Evolutionary conservation across 2,888 invertebrate genomes (phyloP), one percentile per base, ranked within the genome.

Genomic region (Ophion slaviceki): DNA sequence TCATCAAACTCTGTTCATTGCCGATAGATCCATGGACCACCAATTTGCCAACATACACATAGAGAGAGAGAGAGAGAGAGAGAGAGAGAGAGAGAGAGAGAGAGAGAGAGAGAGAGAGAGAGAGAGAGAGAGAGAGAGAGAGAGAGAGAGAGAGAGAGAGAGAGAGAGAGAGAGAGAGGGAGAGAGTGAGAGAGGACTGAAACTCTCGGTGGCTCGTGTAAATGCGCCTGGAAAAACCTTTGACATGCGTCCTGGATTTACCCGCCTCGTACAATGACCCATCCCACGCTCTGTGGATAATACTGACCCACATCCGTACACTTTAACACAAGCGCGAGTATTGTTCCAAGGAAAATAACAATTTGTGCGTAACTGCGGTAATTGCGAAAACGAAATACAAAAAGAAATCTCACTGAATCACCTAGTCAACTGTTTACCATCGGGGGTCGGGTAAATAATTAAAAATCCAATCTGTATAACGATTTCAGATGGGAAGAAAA

Each of bases 1-100:
- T 92, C 92, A 91, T 93, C 92, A 93, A 93, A 93, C 92, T 88
- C 86, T 85, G 91, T 89, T 90, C 91, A 92, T 92, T 88, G 91
- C 84, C 89, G 91, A 90, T 89, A 89, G 90, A 90, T 91, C 89
- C 88, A 88, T 89, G 90, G 89, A 91, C 90, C 90, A 89, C 90
- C 91, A 90, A 92, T 90, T 91, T 92, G 91, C 91, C 91, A 91
- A 90, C 91, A 47, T 2, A 47, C 3, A 47, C 8, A 28, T 1
- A 28, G 28, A 28, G 28, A 28, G 28, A 28, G 28, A 28, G 28
- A 28, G 28, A 28, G 28, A 28, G 28, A 1, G 40, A 40, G 40
- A 40, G 7, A 6, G 40, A 6, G 40, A 47, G 47, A 3, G 47
- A 47, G 80, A 28, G 28, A 28, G 28, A 28, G 28, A 28, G 28